These are phyloP conservation scores for Philereme transversata DNA, from an alignment of 2,888 invertebrate genomes.

Conservation along the genomic window DNA sequence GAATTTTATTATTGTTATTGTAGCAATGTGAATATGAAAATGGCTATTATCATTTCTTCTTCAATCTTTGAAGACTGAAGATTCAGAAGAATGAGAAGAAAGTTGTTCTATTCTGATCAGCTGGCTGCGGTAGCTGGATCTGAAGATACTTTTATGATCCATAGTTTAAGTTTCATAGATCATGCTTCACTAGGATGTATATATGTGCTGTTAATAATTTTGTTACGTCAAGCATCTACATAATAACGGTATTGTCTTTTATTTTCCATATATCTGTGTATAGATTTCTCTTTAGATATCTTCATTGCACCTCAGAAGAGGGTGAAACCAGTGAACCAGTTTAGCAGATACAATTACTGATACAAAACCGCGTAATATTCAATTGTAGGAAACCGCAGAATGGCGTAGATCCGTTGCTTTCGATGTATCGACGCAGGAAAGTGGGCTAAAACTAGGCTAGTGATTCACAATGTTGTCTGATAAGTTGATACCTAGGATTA, in stretches of 20 bases:
- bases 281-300: conserved; percentile 26
- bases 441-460: conserved; percentile 54
- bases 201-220: too few species aligned
- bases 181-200: too few species aligned
- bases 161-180: too few species aligned
- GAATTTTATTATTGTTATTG: conserved; percentile 1
- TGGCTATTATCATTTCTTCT: too few species aligned
- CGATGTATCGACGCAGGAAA: conserved; percentile 70
- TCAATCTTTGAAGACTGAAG: too few species aligned
- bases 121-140: too few species aligned
- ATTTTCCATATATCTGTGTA: conserved; percentile 2
- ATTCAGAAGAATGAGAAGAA: too few species aligned
- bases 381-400: conserved; percentile 77
- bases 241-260: too few species aligned
- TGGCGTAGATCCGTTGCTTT: conserved; percentile 70
- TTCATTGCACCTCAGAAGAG: conserved; percentile 35
- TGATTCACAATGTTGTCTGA: conserved; percentile 64
- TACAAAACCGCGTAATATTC: conserved; percentile 70
- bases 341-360: conserved; percentile 46
- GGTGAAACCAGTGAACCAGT: conserved; percentile 44
- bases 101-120: too few species aligned
- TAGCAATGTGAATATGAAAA: too few species aligned
- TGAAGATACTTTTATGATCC: too few species aligned
- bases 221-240: neutral
- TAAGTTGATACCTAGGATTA: conserved; percentile 42